Evolutionary conservation across 2,797 vertebrate genomes (phyloP), one percentile per base, ranked within the genome.

Genomic region (Lepus oiostolus): DNA sequence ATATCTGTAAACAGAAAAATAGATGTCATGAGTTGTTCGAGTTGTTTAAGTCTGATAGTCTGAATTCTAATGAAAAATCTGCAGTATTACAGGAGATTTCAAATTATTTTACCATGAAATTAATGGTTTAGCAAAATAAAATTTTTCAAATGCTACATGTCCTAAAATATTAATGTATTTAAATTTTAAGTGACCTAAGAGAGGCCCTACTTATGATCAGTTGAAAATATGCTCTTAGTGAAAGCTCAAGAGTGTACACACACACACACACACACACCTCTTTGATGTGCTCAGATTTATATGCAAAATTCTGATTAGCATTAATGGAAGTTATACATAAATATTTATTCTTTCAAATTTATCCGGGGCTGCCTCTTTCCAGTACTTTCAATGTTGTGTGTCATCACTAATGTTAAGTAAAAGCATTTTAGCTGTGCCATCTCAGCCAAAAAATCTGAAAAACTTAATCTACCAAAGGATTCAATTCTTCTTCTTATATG

Each of bases 111-210:
- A 70, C 8, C n/a, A 89, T 76, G 16, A 87, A 80, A 50, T 54
- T 90, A 90, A 92, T 91, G 11, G 5, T 70, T 63, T 42, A 87
- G 10, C 35, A 11, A 76, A 54, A 22, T 35, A 70, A 89, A 65
- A 54, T 30, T 54, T 95, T 93, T 58, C 12, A 90, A 76, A 38
- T 85, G 21, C 10, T 77, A 38, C 9, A n/a, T 38, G 14, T 42
- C 28, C 30, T 58, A 95, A 96, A 93, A 77, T 92, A 88, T 58
- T 85, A 68, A 71, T 67, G 13, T 62, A 54, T 68, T 93, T 75
- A 81, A 95, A 90, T 92, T 90, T 35, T 63, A 81, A 70, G 32
- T 79, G 58, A 81, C 63, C 52, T 84, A 86, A 72, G 70, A 71
- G 26, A 95, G 10, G 7, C 14, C 10, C 26, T 95, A 22, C 54